phyloP scores from a whole-genome alignment of 2,797 vertebrate species.

The Cirrhinus mrigala region DNA sequence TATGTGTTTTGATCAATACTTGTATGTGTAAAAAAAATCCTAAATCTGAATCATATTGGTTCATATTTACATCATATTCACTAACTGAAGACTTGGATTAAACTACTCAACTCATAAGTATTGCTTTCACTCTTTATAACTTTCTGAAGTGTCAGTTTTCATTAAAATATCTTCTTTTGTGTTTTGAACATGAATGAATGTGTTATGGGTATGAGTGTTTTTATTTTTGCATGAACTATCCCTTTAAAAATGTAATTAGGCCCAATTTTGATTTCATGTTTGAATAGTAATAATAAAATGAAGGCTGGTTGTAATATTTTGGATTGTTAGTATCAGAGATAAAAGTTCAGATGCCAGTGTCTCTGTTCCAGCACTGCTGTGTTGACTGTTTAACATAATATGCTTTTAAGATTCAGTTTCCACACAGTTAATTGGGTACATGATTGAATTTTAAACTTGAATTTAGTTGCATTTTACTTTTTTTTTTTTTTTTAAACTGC shows the following conservation, averaged over 20 bases:
- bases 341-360: not conserved
- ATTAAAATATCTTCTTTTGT: not conserved
- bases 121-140: not conserved
- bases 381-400: not conserved
- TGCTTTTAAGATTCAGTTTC: not conserved
- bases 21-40: no score
- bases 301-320: not conserved
- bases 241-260: not conserved
- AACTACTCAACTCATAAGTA: not conserved
- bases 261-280: not conserved
- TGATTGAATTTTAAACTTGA: slow-evolving; percentile 13
- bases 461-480: slow-evolving; percentile 1
- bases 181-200: not conserved
- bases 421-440: not conserved
- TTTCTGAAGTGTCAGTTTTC: not conserved
- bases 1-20: not conserved
- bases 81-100: not conserved
- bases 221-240: not conserved
- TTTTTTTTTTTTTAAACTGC: not conserved
- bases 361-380: not conserved
- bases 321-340: not conserved
- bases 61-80: no score
- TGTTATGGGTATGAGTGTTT: not conserved
- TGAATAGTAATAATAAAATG: not conserved
- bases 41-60: no score